Conservation (phyloP, 2,888 invertebrate genomes). For the Priocnemis perturbator region DNA sequence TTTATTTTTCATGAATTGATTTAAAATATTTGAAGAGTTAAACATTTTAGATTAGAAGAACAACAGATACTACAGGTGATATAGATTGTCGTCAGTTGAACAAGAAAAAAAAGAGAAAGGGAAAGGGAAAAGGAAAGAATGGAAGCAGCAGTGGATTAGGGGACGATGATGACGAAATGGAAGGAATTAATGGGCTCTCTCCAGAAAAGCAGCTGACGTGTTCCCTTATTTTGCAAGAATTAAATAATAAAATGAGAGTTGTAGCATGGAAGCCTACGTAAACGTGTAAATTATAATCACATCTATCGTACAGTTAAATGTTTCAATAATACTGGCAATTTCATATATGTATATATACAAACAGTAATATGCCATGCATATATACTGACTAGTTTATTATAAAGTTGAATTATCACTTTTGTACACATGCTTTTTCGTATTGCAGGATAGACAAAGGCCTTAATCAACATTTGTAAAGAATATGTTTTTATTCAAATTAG, state of each 20-base stretch:
- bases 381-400: not conserved
- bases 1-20: too few species aligned
- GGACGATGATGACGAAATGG: slow-evolving; percentile 77
- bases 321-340: not conserved
- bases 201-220: slow-evolving; percentile 85
- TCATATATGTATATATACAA: too few species aligned
- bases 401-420: not conserved
- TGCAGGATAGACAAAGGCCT: not conserved
- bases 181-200: slow-evolving; percentile 77
- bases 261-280: slow-evolving; percentile 83
- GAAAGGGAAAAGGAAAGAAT: slow-evolving; percentile 70
- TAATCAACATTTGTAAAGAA: not conserved
- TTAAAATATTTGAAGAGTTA: slow-evolving; percentile 3
- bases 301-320: not conserved
- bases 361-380: too few species aligned
- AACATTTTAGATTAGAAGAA: slow-evolving; percentile 64
- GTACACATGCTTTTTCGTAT: slow-evolving; percentile 10
- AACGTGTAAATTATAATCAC: slow-evolving; percentile 17
- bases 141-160: slow-evolving; percentile 76
- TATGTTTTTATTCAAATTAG: slow-evolving; percentile 16
- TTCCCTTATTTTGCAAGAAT: slow-evolving; percentile 84
- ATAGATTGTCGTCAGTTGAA: slow-evolving; percentile 72
- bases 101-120: slow-evolving; percentile 72
- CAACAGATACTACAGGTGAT: slow-evolving; percentile 69
- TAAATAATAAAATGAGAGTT: slow-evolving; percentile 86